Percentiles rank a stretch among this genome's conserved stretches.
phyloP scores from a whole-genome alignment of 2,888 invertebrate species.

The Arge pagana region DNA sequence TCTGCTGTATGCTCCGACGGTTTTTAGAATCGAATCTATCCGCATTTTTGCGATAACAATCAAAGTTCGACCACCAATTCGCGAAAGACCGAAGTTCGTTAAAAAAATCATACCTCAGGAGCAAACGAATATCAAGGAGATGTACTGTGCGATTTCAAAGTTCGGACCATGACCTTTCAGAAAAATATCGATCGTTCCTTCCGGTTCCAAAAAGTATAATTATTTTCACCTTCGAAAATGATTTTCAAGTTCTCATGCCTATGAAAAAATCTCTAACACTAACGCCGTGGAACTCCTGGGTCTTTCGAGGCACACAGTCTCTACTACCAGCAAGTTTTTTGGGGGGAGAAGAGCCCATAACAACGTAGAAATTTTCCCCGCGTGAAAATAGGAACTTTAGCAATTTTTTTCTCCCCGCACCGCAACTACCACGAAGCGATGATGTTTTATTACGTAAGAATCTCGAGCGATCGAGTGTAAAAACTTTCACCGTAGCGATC shows the following conservation, averaged over 20 bases:
- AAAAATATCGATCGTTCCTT: neutral
- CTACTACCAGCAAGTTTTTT: no score
- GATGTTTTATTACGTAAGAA: no score
- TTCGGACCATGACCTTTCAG: neutral
- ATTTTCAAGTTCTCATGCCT: neutral
- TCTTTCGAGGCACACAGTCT: no score
- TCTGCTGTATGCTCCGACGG: neutral
- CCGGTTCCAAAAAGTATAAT: neutral
- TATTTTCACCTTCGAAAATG: neutral
- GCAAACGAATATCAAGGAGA: neutral
- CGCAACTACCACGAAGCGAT: no score
- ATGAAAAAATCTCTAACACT: neutral
- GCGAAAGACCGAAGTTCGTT: neutral
- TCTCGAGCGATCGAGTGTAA: no score
- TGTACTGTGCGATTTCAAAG: neutral
- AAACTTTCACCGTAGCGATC: no score
- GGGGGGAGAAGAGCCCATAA: no score
- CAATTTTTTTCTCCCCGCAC: no score
- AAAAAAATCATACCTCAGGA: neutral
- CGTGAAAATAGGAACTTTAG: no score
- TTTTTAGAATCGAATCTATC: neutral
- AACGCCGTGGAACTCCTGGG: neutral
- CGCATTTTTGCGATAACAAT: neutral
- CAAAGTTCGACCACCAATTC: neutral
- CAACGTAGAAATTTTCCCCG: no score